A percentile compares a stretch with the other conserved stretches of the same genome.
Conservation (phyloP, 2,797 vertebrate genomes). For the Leptoclinus maculatus region DNA sequence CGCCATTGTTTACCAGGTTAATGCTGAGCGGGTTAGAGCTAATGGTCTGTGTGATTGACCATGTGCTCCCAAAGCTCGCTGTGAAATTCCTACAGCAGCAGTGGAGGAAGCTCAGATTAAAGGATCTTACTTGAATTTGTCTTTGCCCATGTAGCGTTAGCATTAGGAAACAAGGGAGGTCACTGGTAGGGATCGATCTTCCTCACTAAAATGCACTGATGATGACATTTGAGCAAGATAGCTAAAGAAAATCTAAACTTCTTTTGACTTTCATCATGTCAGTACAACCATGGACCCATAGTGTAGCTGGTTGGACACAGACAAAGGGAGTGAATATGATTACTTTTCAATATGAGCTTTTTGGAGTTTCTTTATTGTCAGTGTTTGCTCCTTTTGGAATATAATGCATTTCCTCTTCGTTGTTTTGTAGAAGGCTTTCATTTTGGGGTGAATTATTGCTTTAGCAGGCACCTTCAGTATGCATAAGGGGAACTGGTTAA, state of each 20-base stretch:
- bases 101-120: constrained; percentile 9
- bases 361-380: constrained; percentile 8
- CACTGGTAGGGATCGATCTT: neutral
- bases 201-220: neutral
- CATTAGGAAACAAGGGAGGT: neutral
- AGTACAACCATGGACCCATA: constrained; percentile 1
- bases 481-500: neutral
- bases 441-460: neutral
- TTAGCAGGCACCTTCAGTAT: neutral
- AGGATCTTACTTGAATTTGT: constrained; percentile 29
- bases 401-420: neutral
- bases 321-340: constrained; percentile 15
- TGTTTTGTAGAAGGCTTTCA: constrained; percentile 4
- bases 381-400: constrained; percentile 13
- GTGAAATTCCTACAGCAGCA: constrained; percentile 52
- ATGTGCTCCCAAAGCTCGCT: constrained; percentile 45
- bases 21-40: constrained; percentile 45
- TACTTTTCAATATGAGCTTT: constrained; percentile 28
- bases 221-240: constrained; percentile 6
- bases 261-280: neutral
- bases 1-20: constrained; percentile 63
- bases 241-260: constrained; percentile 1
- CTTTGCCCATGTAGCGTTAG: neutral
- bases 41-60: constrained; percentile 60
- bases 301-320: constrained; percentile 25